phyloP scores from a whole-genome alignment of 2,797 vertebrate genomes.

The Chelon auratus region DNA sequence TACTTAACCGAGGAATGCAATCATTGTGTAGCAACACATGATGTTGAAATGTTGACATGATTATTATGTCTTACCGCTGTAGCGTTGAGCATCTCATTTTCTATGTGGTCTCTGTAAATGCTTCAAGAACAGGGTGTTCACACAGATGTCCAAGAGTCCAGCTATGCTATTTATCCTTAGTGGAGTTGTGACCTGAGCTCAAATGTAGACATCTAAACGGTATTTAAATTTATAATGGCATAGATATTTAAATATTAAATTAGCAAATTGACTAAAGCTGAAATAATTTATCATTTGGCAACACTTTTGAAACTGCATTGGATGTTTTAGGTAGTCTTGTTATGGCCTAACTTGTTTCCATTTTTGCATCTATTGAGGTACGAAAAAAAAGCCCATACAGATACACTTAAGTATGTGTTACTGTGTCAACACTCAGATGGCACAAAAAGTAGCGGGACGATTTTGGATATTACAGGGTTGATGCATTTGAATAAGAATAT shows the following conservation, averaged over 20 bases:
- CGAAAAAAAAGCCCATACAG: too few relatives aligned
- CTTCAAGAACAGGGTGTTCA: not conserved
- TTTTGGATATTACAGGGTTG: too few relatives aligned
- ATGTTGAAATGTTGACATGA: not conserved
- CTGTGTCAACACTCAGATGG: too few relatives aligned
- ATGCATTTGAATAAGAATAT: too few relatives aligned
- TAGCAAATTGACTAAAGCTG: not conserved
- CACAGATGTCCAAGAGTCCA: not conserved
- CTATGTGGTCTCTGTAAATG: not conserved
- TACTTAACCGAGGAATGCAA: not conserved
- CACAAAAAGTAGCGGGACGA: too few relatives aligned
- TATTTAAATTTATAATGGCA: not conserved
- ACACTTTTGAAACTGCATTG: not conserved
- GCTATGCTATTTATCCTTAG: too few relatives aligned
- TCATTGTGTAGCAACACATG: not conserved
- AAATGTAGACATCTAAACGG: too few relatives aligned
- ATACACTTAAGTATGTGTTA: too few relatives aligned
- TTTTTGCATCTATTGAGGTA: too few relatives aligned
- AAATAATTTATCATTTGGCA: not conserved
- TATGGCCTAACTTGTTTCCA: not conserved
- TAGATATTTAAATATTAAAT: not conserved
- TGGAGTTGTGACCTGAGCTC: too few relatives aligned
- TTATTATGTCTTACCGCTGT: not conserved
- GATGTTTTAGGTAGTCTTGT: not conserved
- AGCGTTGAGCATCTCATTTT: not conserved